Percentiles rank a stretch among this genome's conserved stretches.
Evolutionary conservation across 1,140 invertebrate genomes (phyloP).

Genomic region (Atta cephalotes): DNA sequence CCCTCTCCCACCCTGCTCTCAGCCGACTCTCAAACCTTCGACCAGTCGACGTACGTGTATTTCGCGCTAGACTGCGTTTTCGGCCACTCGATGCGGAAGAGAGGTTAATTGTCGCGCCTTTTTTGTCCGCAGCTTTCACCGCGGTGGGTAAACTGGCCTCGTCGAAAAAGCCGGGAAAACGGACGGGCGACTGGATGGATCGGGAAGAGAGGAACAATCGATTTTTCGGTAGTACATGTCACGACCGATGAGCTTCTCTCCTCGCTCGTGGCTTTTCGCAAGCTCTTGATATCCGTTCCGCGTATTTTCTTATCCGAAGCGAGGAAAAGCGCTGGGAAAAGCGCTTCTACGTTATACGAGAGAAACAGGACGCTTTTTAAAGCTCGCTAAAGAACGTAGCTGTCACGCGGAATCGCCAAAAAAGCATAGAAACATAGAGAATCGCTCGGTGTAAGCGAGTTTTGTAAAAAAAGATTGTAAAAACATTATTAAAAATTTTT

Average conservation of each 20-base stretch:
- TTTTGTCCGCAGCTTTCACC: conserved; percentile 59
- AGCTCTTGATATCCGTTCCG: conserved; percentile 28
- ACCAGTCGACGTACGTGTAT: conserved; percentile 63
- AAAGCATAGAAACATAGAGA: not conserved
- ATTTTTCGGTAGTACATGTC: conserved; percentile 54
- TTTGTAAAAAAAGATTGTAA: not conserved
- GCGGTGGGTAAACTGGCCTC: conserved; percentile 27
- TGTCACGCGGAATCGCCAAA: not conserved
- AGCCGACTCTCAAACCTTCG: conserved; percentile 18
- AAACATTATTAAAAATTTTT: conserved; percentile 6
- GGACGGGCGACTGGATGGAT: not conserved
- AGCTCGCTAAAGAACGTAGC: conserved; percentile 12
- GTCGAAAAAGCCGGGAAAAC: conserved; percentile 29
- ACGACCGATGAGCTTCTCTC: conserved; percentile 48
- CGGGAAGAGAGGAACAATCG: conserved; percentile 28
- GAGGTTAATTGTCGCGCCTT: conserved; percentile 75
- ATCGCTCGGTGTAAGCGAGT: too few relatives aligned
- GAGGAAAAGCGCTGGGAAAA: conserved; percentile 42
- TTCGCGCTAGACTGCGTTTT: conserved; percentile 72
- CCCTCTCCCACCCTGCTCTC: not conserved
- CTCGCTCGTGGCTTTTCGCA: conserved; percentile 46
- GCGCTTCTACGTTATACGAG: not conserved
- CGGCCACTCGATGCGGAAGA: conserved; percentile 69
- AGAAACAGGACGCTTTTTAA: conserved; percentile 17
- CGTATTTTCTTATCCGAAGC: conserved; percentile 56